Percentiles rank a stretch among this genome's conserved stretches.
phyloP scores from a whole-genome alignment of 2,888 invertebrate genomes.

The Latrodectus hesperus region DNA sequence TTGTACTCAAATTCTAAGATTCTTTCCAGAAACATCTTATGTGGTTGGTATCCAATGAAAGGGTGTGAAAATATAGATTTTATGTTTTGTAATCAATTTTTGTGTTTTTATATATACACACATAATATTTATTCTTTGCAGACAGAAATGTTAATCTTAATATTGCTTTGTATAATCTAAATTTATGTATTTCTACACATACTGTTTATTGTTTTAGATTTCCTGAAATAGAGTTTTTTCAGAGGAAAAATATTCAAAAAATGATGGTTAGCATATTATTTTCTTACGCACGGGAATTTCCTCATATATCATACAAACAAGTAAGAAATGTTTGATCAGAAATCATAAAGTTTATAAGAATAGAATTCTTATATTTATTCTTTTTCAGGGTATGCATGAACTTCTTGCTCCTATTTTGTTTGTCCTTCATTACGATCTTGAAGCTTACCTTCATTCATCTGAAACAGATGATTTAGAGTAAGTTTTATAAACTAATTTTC shows the following conservation, averaged over 20 bases:
- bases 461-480: constrained; percentile 48
- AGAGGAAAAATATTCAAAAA: constrained; percentile 81
- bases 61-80: no score
- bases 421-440: constrained; percentile 85
- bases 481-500: constrained; percentile 17
- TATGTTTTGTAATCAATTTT: no score
- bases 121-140: no score
- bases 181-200: no score
- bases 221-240: constrained; percentile 87
- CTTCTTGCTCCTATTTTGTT: constrained; percentile 86
- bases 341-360: not conserved
- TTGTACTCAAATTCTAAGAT: no score
- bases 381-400: constrained; percentile 86
- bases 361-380: not conserved
- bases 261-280: constrained; percentile 82
- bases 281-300: constrained; percentile 80
- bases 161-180: no score
- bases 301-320: constrained; percentile 84
- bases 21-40: no score
- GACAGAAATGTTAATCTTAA: no score
- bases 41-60: no score
- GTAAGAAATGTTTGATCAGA: constrained; percentile 72
- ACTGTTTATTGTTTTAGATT: constrained; percentile 76
- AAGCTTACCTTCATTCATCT: constrained; percentile 77
- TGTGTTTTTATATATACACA: no score